Base-by-base conservation (phyloP, 2,113 vertebrate species). In the Pleuronectes platessa region DNA sequence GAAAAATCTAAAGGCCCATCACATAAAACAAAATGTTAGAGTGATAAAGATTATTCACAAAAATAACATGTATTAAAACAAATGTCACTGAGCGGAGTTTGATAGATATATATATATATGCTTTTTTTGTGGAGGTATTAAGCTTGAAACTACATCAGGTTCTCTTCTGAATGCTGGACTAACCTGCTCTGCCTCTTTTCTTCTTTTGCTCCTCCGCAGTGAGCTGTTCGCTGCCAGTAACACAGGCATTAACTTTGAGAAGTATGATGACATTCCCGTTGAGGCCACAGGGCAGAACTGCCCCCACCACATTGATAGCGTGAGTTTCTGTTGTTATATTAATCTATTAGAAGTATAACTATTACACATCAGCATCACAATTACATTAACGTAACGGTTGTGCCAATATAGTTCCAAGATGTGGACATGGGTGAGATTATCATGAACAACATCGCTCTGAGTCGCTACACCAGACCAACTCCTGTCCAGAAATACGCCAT, bases 231-330 rank as follows among this genome's bases (percentile, higher is more conserved):
- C 97, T 74, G 97, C 92, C 91, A 95, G 97, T 72, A 99, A 99
- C 92, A 99, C 97, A 59, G 97, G 97, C 84, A 99, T 99, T 89
- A 99, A 99, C 86, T 99, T 99, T 94, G 98, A 99, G 92, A 99
- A 99, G 74, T 99, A 99, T 0, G 98, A 99, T 69, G 98, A 98
- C 94, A 99, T 99, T 96, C 98, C 97, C 49, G 97, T 99, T 79
- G 97, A 99, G 85, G 97, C 98, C 90, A 99, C 98, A 64, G 98
- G 98, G 81, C 95, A 94, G 74, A 96, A 97, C 89, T 96, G 95
- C 79, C 98, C 98, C 89, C 96, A 95, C 23, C 97, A 98, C 87
- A 99, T 99, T 78, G 97, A 99, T 89, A 98, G 95, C 69, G 97
- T 99, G 94, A 95, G 97, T 88, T 47, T 1, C 61, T 26, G 9